Evolutionary conservation across 1,140 invertebrate species (phyloP), one percentile per base, ranked within the genome.

Genomic region (Drosophila nebulosa): DNA sequence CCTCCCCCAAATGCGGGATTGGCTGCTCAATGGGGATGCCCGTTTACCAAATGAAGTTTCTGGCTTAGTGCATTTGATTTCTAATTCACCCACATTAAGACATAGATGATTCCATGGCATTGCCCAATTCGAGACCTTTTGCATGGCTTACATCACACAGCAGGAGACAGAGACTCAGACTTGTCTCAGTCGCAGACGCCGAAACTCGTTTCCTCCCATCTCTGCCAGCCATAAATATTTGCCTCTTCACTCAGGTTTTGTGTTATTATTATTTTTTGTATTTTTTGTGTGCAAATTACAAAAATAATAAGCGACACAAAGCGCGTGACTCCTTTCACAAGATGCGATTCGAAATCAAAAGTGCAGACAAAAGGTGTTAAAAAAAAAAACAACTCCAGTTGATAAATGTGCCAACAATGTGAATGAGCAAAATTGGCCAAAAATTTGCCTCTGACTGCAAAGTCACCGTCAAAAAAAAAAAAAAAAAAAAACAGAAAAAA

Each of bases 291-390:
- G 81, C 81, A 80, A 85, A 85, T 86, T 85, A 88, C 83, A 84
- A 84, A 84, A 84, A 72, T 84, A 83, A 84, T 78, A 84, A 75
- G 70, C 73, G 79, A 78, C 75, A 84, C 79, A 86, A 88, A 83
- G 83, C 83, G 83, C 83, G 83, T 86, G 83, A 86, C 83, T 88
- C 83, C 83, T 86, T 88, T 86, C 83, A 86, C 83, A 83, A 76
- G 78, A 67, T 74, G 72, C 76, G 75, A 78, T 64, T 59, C 63
- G 65, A 80, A 81, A 68, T 63, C 64, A 86, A 85, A 78, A 85
- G 69, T 81, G 78, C 78, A 88, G 71, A 86, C 83, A 88, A 88
- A 86, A 83, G 74, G 83, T 86, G 83, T 81, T 72, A 83, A 79
- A 74, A 64, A 69, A 69, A 51, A 60, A 52, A 70, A 46, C 22